Evolutionary conservation across 2,888 invertebrate species (phyloP), one percentile per base, ranked within the genome.

Genomic region (Macrosiphum euphorbiae): DNA sequence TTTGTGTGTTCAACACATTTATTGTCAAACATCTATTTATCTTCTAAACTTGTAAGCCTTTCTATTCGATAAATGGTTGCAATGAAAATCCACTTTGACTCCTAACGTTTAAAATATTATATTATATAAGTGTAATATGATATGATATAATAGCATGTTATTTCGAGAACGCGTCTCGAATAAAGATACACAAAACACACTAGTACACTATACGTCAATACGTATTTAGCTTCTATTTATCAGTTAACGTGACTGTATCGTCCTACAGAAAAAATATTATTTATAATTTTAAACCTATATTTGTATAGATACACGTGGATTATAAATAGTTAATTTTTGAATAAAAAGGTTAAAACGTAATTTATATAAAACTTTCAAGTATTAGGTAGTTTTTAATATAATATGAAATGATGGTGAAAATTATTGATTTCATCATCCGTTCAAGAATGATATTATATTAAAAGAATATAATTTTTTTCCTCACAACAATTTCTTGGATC

Each of bases 1-100:
- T 91, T 92, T 47, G 86, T 86, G 35, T 26, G 91, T 35, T 58
- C 35, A 13, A 44, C 58, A 86, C 47, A 35, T 92, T 91, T 58
- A 58, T 11, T 88, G 91, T 84, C 84, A 41, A 84, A 91, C 84
- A 47, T 84, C 24, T 91, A 58, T 91, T 86, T 86, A 92, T 92
- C 61, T 58, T 86, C n/a, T n/a, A 85, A n/a, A 85, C 85, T 58
- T 47, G 35, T 86, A 47, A 47, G 91, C 35, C 3, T 61, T 47
- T 61, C 24, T 47, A 7, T 86, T 35, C 24, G 3, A 26, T 35
- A 86, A 92, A 86, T 35, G 26, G 47, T 16, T 0, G 47, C 85
- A 85, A 55, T 91, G 55, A 58, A 86, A 58, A 86, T 91, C 85
- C 58, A 44, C n/a, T 91, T n/a, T 91, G 84, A 85, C 52, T 85